Evolutionary conservation across 1,140 invertebrate species (phyloP).

Genomic region (Radopholus similis): DNA sequence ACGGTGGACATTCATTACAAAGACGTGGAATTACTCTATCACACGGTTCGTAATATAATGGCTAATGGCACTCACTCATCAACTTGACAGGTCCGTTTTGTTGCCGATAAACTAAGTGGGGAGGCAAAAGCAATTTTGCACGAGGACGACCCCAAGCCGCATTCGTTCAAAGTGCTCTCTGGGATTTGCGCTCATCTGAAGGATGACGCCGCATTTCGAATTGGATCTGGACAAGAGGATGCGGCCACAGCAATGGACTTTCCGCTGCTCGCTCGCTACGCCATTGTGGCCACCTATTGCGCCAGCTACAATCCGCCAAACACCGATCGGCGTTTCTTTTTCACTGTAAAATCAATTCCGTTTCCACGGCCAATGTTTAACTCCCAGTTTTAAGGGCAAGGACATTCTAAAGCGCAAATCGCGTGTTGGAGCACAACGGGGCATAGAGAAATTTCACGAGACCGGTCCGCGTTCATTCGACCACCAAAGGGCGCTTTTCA

Average conservation of each 20-base stretch:
- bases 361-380: not conserved
- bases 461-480: constrained; percentile 23
- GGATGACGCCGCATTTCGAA: constrained; percentile 14
- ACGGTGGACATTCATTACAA: constrained; percentile 18
- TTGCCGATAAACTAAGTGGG: constrained; percentile 8
- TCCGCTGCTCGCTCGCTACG: constrained; percentile 16
- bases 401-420: constrained; percentile 12
- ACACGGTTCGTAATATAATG: constrained; percentile 3
- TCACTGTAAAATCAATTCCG: not conserved
- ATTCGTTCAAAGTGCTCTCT: not conserved
- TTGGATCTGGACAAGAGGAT: not conserved
- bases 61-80: not conserved
- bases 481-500: constrained; percentile 24
- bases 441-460: constrained; percentile 20
- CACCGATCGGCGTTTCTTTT: constrained; percentile 22
- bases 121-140: not conserved
- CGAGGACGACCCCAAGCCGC: not conserved
- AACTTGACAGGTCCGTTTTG: constrained; percentile 11
- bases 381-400: not conserved
- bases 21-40: constrained; percentile 4
- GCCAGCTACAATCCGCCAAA: constrained; percentile 28
- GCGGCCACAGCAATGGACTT: constrained; percentile 1
- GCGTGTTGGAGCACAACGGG: not conserved
- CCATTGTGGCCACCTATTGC: constrained; percentile 31
- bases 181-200: constrained; percentile 5